Evolutionary conservation across 2,888 invertebrate species (phyloP).

Genomic region (Drosophila austrosaltans): DNA sequence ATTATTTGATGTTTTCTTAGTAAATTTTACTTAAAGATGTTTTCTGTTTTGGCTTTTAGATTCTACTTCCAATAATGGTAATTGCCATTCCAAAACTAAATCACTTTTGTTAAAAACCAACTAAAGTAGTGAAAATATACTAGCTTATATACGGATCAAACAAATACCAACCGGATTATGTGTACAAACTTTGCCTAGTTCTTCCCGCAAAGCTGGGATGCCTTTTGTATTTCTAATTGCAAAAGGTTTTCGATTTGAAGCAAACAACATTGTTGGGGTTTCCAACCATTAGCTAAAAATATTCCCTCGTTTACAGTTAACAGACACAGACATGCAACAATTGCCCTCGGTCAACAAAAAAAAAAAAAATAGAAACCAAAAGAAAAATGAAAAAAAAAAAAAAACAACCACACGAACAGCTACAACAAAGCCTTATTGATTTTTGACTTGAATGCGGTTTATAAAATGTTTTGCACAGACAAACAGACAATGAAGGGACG

Average conservation of each 20-base stretch:
- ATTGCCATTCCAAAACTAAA: too few relatives aligned
- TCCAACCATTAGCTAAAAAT: conserved; percentile 27
- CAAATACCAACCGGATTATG: neutral
- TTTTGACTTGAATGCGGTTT: conserved; percentile 48
- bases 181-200: neutral
- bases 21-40: too few relatives aligned
- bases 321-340: conserved; percentile 43
- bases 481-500: conserved; percentile 34
- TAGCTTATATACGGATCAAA: too few relatives aligned
- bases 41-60: too few relatives aligned
- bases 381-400: neutral
- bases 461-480: conserved; percentile 35
- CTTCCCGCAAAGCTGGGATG: neutral
- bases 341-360: conserved; percentile 44
- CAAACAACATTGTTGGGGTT: conserved; percentile 24
- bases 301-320: conserved; percentile 44
- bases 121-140: too few relatives aligned
- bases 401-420: conserved; percentile 16
- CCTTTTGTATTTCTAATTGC: conserved; percentile 11
- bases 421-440: conserved; percentile 49
- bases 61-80: too few relatives aligned
- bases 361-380: conserved; percentile 12
- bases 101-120: too few relatives aligned
- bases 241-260: conserved; percentile 21
- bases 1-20: too few relatives aligned